These are phyloP conservation scores for Nicator chloris DNA, from an alignment of 2,113 vertebrate species.

Conservation along the genomic window DNA sequence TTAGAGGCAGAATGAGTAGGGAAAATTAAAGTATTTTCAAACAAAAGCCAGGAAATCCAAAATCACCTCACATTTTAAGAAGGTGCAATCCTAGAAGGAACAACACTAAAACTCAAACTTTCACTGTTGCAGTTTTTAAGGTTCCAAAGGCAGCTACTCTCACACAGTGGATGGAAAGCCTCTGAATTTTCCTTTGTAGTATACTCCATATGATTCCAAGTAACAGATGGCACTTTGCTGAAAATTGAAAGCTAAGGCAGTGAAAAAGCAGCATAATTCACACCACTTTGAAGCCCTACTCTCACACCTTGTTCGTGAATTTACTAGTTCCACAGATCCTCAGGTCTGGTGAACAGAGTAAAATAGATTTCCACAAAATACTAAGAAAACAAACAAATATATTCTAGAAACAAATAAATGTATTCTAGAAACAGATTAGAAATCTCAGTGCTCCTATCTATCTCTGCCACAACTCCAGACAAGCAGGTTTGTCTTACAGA, in stretches of 20 bases:
- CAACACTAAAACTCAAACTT: background rate
- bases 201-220: background rate
- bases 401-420: background rate
- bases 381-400: background rate
- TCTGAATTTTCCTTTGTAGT: background rate
- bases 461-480: background rate
- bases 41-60: background rate
- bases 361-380: background rate
- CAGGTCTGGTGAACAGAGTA: background rate
- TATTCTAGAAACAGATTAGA: background rate
- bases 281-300: background rate
- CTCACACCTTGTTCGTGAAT: background rate
- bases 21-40: background rate
- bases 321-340: background rate
- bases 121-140: background rate
- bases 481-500: background rate
- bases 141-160: background rate
- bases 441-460: background rate
- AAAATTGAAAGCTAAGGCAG: background rate
- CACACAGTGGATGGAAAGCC: background rate
- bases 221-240: background rate
- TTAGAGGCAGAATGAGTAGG: background rate
- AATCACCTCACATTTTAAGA: background rate
- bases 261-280: background rate
- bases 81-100: background rate